Conservation (phyloP, 2,113 vertebrate species). For the Martes martes region DNA sequence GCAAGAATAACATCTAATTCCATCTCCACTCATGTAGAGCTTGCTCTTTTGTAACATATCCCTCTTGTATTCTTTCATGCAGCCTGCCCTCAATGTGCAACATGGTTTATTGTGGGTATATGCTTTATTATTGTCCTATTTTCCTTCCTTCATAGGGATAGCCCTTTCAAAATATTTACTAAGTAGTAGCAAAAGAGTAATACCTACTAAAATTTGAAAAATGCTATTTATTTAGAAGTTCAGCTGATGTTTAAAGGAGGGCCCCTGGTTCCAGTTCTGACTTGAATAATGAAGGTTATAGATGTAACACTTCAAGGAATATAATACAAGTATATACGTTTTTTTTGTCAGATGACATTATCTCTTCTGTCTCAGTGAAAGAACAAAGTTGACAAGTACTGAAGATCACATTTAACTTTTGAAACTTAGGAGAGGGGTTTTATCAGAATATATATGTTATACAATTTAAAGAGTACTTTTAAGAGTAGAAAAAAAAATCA, state of each 20-base stretch:
- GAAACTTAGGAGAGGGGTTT: neutral
- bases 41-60: neutral
- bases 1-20: neutral
- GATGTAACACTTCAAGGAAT: neutral
- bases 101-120: neutral
- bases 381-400: neutral
- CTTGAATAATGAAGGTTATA: neutral
- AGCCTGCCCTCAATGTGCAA: neutral
- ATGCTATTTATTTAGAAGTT: neutral
- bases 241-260: neutral
- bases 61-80: neutral
- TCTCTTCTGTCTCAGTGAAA: conserved; percentile 25
- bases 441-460: neutral
- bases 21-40: neutral
- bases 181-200: neutral
- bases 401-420: neutral
- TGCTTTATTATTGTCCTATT: neutral
- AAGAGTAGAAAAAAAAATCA: neutral
- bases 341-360: neutral
- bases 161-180: neutral
- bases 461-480: neutral
- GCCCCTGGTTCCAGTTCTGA: neutral
- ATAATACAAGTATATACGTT: neutral
- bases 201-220: neutral
- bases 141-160: neutral